Evolutionary conservation across 2,113 vertebrate species (phyloP).

Genomic region (Elephas maximus): DNA sequence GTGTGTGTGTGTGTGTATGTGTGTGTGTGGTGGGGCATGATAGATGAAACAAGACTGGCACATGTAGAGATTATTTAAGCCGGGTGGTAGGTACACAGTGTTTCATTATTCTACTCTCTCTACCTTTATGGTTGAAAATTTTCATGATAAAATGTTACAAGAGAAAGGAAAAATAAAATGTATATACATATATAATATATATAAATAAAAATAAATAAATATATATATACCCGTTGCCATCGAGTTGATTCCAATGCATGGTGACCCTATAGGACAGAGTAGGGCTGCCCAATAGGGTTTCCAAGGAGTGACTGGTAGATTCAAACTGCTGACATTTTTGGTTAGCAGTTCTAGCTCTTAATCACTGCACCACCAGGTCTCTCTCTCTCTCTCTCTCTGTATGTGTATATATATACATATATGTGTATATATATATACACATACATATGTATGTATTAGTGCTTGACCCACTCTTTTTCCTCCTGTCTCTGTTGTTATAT

Average conservation of each 20-base stretch:
- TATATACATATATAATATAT: not conserved
- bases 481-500: slow-evolving; percentile 41
- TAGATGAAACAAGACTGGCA: not conserved
- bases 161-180: not conserved
- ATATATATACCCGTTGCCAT: not conserved
- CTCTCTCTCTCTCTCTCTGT: no score
- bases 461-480: not conserved
- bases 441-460: not conserved
- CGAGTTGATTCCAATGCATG: no score
- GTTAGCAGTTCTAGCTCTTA: no score
- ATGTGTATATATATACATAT: no score
- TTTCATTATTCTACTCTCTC: not conserved
- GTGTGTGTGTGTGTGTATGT: not conserved
- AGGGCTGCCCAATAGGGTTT: no score
- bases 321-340: no score
- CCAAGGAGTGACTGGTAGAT: no score
- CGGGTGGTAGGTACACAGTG: not conserved
- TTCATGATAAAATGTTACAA: not conserved
- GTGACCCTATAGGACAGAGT: no score
- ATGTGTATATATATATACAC: no score
- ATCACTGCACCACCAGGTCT: no score
- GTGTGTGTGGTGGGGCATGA: no score
- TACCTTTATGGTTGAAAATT: not conserved
- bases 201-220: no score
- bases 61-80: not conserved